These are phyloP conservation scores for Thyatira batis DNA, from an alignment of 2,888 invertebrate species.

Conservation along the genomic window DNA sequence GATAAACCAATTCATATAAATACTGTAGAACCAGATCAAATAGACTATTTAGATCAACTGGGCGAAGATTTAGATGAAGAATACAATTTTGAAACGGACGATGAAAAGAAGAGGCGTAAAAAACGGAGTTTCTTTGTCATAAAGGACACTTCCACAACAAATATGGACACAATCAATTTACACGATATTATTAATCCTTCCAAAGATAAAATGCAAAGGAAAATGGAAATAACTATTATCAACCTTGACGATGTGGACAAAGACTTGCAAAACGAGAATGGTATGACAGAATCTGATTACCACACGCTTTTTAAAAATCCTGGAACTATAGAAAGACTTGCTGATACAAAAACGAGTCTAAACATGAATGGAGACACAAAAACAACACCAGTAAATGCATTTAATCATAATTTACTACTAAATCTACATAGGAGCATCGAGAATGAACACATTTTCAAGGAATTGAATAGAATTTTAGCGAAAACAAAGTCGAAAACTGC, in stretches of 20 bases:
- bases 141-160: neutral
- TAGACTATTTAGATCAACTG: constrained; percentile 23
- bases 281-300: neutral
- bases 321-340: neutral
- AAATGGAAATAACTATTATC: constrained; percentile 36
- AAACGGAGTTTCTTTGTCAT: constrained; percentile 17
- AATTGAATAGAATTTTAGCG: neutral
- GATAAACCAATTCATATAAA: neutral
- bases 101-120: constrained; percentile 7
- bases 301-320: neutral
- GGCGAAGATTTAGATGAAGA: constrained; percentile 10
- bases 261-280: neutral
- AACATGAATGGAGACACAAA: neutral
- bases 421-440: neutral
- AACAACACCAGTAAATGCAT: neutral
- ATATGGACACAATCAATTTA: neutral
- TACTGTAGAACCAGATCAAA: constrained; percentile 17
- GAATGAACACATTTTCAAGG: neutral
- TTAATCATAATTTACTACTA: neutral
- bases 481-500: neutral
- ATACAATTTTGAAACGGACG: neutral
- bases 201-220: constrained; percentile 11
- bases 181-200: neutral
- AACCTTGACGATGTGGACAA: constrained; percentile 29
- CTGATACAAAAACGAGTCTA: neutral